A percentile compares a stretch with the other conserved stretches of the same genome.
These are phyloP conservation scores for Callospermophilus lateralis DNA, from an alignment of 2,113 vertebrate genomes.

Conservation along the genomic window DNA sequence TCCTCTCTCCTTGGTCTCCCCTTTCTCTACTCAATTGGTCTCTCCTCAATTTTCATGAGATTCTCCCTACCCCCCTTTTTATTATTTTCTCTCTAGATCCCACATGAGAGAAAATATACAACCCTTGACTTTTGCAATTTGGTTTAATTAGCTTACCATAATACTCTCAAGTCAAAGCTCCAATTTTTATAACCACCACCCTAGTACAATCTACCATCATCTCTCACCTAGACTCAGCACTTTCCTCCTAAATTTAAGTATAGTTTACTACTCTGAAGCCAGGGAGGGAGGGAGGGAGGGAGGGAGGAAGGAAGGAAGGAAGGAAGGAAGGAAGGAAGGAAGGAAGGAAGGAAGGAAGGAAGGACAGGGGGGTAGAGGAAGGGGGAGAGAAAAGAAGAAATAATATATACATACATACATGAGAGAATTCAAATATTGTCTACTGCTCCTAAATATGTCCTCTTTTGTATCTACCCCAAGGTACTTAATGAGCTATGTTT, in stretches of 20 bases:
- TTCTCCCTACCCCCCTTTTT: too few species aligned
- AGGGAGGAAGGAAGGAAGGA: too few species aligned
- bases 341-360: too few species aligned
- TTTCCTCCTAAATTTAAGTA: not conserved
- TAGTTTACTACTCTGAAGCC: not conserved
- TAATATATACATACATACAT: not conserved
- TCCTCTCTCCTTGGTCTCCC: not conserved
- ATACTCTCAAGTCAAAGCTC: not conserved
- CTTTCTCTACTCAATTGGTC: too few species aligned
- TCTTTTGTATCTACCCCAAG: not conserved
- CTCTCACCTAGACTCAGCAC: not conserved
- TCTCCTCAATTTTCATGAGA: too few species aligned
- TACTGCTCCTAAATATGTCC: not conserved
- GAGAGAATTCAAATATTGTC: not conserved
- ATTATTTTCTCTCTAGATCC: too few species aligned
- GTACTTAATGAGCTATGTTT: not conserved
- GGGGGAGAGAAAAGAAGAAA: not conserved
- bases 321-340: too few species aligned
- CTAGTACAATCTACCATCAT: not conserved
- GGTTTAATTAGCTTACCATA: too few species aligned
- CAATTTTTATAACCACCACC: not conserved
- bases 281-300: not conserved
- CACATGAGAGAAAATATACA: too few species aligned
- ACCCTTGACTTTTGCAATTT: too few species aligned
- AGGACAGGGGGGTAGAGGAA: too few species aligned